Evolutionary conservation across 2,888 invertebrate species (phyloP), one percentile per base, ranked within the genome.

Genomic region (Tigriopus californicus): DNA sequence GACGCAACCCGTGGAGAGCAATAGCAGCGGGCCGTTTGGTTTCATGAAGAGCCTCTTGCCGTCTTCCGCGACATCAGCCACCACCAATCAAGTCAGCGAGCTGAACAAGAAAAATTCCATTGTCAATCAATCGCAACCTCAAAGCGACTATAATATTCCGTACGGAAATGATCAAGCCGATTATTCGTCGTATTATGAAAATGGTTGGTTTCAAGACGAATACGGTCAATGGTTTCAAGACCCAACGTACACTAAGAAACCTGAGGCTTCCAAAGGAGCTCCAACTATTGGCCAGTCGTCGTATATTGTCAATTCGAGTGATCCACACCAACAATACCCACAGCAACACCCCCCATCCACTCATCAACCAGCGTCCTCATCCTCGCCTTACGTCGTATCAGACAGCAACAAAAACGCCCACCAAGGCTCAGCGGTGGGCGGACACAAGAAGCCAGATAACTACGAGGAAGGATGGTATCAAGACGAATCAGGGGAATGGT

Each of bases 311-410:
- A 33, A 42, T 6, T 42, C 61, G 24, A 57, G 60, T 24, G 41
- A 61, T 22, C 60, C 61, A 44, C 53, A 55, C 24, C 61, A 52
- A 13, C 22, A 20, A 49, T 52, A 55, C 5, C 58, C 25, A 18
- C 48, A 22, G 20, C 61, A 61, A 41, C 47, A 57, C n/a, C 58
- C 60, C 61, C n/a, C n/a, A n/a, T n/a, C n/a, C n/a, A n/a, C n/a
- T 5, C 33, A 33, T 5, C 33, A 33, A 33, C 33, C 33, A 33
- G 4, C 3, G 8, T 3, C 33, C 4, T 33, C 33, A 33, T 33
- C 33, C 4, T 33, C 33, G 8, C 8, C 33, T 33, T 33, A 33
- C 33, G 33, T 33, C 33, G 33, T 33, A 22, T 15, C 15, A 3
- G 22, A 22, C 22, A 49, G 22, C 13, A 49, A 49, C 22, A 49